These are phyloP conservation scores for Ranitomeya variabilis DNA, from an alignment of 2,113 vertebrate species.

Conservation along the genomic window DNA sequence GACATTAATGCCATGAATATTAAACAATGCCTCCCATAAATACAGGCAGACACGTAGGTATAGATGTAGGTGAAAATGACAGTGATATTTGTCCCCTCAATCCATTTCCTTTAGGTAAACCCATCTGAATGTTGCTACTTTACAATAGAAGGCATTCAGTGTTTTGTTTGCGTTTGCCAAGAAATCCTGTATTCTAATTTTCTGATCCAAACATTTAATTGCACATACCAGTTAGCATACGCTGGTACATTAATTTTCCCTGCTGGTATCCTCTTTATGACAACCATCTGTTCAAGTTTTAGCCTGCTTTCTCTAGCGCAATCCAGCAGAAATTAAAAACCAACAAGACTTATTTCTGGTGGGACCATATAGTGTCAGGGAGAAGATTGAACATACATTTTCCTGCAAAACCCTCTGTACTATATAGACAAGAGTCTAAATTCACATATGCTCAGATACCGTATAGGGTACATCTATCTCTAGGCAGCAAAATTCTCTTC, in stretches of 20 bases:
- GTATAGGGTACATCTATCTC: neutral
- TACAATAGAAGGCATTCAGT: neutral
- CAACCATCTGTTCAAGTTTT: conserved; percentile 54
- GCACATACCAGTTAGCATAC: conserved; percentile 46
- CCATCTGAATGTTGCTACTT: neutral
- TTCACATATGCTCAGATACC: neutral
- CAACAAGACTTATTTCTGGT: neutral
- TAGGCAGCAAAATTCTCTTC: neutral
- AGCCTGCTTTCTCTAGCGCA: conserved; percentile 56
- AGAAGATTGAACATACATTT: conserved; percentile 14
- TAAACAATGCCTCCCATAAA: neutral
- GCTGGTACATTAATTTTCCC: conserved; percentile 58
- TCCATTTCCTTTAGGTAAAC: neutral
- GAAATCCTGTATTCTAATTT: conserved; percentile 30
- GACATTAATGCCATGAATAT: too few relatives aligned
- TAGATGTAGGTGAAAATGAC: neutral
- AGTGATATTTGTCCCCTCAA: neutral
- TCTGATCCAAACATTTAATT: conserved; percentile 45
- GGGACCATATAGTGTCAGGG: conserved; percentile 5
- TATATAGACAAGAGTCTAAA: neutral
- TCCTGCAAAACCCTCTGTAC: neutral
- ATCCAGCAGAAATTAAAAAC: conserved; percentile 58
- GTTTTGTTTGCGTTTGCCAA: neutral
- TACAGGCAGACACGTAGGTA: neutral
- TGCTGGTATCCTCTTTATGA: conserved; percentile 43